Evolutionary conservation across 2,113 vertebrate genomes (phyloP).

Genomic region (Nibea coibor): DNA sequence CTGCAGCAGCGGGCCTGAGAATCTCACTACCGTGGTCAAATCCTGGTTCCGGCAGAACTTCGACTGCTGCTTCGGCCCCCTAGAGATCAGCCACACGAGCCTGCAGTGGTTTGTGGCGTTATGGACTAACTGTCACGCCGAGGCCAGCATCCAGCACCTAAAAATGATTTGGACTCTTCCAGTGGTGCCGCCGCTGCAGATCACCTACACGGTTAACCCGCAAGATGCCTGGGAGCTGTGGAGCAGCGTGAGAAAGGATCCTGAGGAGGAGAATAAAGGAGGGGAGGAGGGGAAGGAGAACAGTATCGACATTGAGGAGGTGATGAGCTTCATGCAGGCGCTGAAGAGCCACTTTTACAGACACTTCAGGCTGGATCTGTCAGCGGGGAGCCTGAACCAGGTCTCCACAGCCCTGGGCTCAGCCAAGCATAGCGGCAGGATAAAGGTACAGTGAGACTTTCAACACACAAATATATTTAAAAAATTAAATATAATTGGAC

Average conservation of each 20-base stretch:
- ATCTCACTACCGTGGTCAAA: slow-evolving; percentile 84
- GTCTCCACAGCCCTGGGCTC: slow-evolving; percentile 90
- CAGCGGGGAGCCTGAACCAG: slow-evolving; percentile 87
- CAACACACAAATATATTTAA: background rate
- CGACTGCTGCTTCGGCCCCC: slow-evolving; percentile 89
- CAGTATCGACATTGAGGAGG: slow-evolving; percentile 88
- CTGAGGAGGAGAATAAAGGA: background rate
- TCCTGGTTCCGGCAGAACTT: slow-evolving; percentile 93
- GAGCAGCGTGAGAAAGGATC: slow-evolving; percentile 84
- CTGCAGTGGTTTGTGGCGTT: slow-evolving; percentile 92
- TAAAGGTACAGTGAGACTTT: slow-evolving; percentile 87
- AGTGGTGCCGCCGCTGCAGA: slow-evolving; percentile 81
- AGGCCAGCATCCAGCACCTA: slow-evolving; percentile 71
- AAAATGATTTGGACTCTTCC: slow-evolving; percentile 90
- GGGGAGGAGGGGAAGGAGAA: slow-evolving; percentile 59
- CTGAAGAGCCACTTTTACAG: slow-evolving; percentile 92
- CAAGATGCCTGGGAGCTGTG: slow-evolving; percentile 92
- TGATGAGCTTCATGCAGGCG: slow-evolving; percentile 87
- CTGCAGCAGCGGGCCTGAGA: slow-evolving; percentile 85
- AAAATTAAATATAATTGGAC: background rate
- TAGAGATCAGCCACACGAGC: slow-evolving; percentile 87
- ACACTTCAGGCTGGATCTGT: slow-evolving; percentile 86
- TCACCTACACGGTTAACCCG: slow-evolving; percentile 87
- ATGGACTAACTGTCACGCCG: slow-evolving; percentile 88
- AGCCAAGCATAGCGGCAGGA: slow-evolving; percentile 87